These are phyloP conservation scores for Myrmecobius fasciatus DNA, from an alignment of 2,113 vertebrate species.

Conservation along the genomic window DNA sequence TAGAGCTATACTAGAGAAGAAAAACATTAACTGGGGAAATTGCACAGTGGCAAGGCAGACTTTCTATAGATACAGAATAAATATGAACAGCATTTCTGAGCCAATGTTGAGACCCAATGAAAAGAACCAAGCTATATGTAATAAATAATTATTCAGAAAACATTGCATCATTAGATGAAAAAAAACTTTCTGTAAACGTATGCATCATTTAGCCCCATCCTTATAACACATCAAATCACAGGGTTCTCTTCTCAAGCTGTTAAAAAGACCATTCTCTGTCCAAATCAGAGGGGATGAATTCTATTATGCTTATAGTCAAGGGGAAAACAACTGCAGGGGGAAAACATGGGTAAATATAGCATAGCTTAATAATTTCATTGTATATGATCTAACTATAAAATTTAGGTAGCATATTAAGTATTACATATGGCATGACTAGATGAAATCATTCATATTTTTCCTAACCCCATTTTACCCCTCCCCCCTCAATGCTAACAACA, in stretches of 20 bases:
- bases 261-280: slow-evolving; percentile 72
- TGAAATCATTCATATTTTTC: slow-evolving; percentile 81
- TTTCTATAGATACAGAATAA: slow-evolving; percentile 88
- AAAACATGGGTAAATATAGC: slow-evolving; percentile 83
- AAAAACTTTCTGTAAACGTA: slow-evolving; percentile 79
- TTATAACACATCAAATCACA: slow-evolving; percentile 72
- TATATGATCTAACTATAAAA: slow-evolving; percentile 84
- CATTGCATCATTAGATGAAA: slow-evolving; percentile 77
- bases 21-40: slow-evolving; percentile 82
- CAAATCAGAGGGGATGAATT: slow-evolving; percentile 71
- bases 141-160: slow-evolving; percentile 91
- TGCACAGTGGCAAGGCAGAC: slow-evolving; percentile 83
- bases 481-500: slow-evolving; percentile 81
- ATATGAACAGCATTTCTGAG: slow-evolving; percentile 88
- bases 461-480: slow-evolving; percentile 64
- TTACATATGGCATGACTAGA: slow-evolving; percentile 85
- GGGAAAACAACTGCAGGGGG: slow-evolving; percentile 80
- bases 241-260: slow-evolving; percentile 64
- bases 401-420: slow-evolving; percentile 83
- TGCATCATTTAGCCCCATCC: slow-evolving; percentile 73
- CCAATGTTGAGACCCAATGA: slow-evolving; percentile 83
- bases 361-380: slow-evolving; percentile 82
- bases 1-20: slow-evolving; percentile 81
- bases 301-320: slow-evolving; percentile 75
- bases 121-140: slow-evolving; percentile 81